These are phyloP conservation scores for Deilephila elpenor DNA, from an alignment of 2,888 invertebrate species.

Conservation along the genomic window DNA sequence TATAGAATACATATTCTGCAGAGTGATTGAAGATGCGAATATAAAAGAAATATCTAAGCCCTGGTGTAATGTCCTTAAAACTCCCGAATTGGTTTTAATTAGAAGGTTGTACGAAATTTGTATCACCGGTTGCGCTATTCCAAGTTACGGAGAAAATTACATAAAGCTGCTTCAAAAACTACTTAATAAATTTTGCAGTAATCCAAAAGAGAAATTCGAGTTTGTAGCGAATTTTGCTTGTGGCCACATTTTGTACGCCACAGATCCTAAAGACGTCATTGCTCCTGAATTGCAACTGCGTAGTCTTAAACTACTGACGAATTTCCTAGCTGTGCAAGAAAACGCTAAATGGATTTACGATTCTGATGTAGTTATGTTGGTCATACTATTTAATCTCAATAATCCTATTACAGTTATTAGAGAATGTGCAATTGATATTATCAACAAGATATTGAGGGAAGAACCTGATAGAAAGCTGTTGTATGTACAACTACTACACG, in stretches of 20 bases:
- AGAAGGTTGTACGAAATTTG: slow-evolving; percentile 77
- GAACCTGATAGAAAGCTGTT: slow-evolving; percentile 63
- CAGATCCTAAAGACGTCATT: slow-evolving; percentile 72
- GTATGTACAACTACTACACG: slow-evolving; percentile 75
- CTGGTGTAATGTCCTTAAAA: slow-evolving; percentile 74
- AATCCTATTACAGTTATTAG: slow-evolving; percentile 84
- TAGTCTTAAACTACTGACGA: slow-evolving; percentile 73
- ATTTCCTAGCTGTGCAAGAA: slow-evolving; percentile 60
- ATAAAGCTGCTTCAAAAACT: slow-evolving; percentile 72
- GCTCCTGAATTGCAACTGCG: slow-evolving; percentile 81
- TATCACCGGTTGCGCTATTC: slow-evolving; percentile 75
- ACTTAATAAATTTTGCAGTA: slow-evolving; percentile 73
- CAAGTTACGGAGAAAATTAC: slow-evolving; percentile 67
- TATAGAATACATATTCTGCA: slow-evolving; percentile 81
- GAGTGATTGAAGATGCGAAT: slow-evolving; percentile 77
- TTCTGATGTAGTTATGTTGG: slow-evolving; percentile 78
- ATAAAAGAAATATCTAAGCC: slow-evolving; percentile 67
- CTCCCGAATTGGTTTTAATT: slow-evolving; percentile 68
- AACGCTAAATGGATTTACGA: slow-evolving; percentile 67
- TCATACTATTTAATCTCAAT: slow-evolving; percentile 83
- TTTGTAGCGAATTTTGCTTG: slow-evolving; percentile 85
- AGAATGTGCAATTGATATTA: slow-evolving; percentile 80
- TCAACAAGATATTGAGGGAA: slow-evolving; percentile 66
- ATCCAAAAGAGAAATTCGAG: slow-evolving; percentile 76
- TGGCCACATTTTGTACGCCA: slow-evolving; percentile 73